Evolutionary conservation across 2,797 vertebrate genomes (phyloP).

Genomic region (Ctenosaura bakeri): DNA sequence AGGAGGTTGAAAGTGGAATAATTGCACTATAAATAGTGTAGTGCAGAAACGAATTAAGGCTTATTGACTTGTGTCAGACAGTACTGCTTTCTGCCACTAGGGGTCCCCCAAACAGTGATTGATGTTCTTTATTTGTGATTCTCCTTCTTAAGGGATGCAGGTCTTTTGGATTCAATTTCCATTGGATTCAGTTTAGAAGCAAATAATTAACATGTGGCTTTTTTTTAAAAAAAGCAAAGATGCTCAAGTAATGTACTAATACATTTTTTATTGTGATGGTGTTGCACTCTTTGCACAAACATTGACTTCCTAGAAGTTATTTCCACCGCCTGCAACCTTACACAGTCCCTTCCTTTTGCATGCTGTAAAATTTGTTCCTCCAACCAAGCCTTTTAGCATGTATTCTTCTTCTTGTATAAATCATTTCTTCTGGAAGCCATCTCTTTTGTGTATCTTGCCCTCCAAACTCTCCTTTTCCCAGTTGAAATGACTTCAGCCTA

Average conservation of each 20-base stretch:
- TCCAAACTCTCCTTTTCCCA: neutral
- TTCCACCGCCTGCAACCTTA: neutral
- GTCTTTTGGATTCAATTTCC: fast-evolving
- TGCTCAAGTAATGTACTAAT: fast-evolving
- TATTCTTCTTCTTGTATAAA: constrained; percentile 2
- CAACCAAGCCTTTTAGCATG: neutral
- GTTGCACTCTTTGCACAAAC: constrained; percentile 9
- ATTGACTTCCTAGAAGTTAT: neutral
- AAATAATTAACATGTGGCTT: neutral
- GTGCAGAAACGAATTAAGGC: too few species aligned
- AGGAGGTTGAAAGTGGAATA: too few species aligned
- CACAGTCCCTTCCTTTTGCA: neutral
- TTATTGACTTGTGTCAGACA: neutral
- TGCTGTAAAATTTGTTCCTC: fast-evolving
- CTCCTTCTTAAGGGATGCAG: neutral
- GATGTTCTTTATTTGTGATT: fast-evolving
- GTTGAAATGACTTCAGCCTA: constrained; percentile 4
- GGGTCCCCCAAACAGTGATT: too few species aligned
- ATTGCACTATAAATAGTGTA: too few species aligned
- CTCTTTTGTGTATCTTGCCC: neutral
- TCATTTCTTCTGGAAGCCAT: neutral
- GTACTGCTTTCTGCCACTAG: neutral
- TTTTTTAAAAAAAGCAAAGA: constrained; percentile 18
- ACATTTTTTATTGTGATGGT: neutral
- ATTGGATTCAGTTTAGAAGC: neutral